Evolutionary conservation across 2,113 vertebrate genomes (phyloP), one percentile per base, ranked within the genome.

Genomic region (Pteropus alecto): DNA sequence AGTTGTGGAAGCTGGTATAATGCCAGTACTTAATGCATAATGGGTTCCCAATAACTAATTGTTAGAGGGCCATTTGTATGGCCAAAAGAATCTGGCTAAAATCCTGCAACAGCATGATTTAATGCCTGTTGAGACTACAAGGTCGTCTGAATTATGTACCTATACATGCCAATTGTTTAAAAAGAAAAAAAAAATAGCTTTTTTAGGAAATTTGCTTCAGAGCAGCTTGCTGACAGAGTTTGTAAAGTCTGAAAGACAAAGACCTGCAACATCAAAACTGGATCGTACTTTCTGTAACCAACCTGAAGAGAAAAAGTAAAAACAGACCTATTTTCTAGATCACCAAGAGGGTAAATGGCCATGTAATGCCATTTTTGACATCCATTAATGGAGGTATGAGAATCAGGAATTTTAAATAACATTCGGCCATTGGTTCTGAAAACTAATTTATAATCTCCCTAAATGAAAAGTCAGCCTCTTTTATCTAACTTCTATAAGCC

Each of bases 101-200:
- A 90, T 60, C 63, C 74, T 73, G 79, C 0, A 90, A 77, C 30
- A 91, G 38, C 46, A 54, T 14, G 38, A 95, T 76, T 43, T 73
- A 91, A 91, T 6, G 48, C 2, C 48, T 91, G 95, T 96, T 86
- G 71, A 96, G 46, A 68, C 38, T 46, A 56, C 54, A 85, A 38
- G n/a, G n/a, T 54, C 68, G 48, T 51, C 18, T 78, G 30, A 90
- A 82, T 71, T 56, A 54, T 13, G 12, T 56, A 74, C 11, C 28
- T 79, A 71, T 11, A 71, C 13, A 11, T 67, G 78, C 8, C 71
- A 78, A 48, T 91, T 95, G 35, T 93, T 96, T 78, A 54, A 78
- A 93, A 90, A 86, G 22, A 54, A 87, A 70, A 74, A 92, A 48
- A 73, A 48, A 22, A 35, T 38, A 30, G 38, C 16, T 71, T 83